Evolutionary conservation across 2,888 invertebrate genomes (phyloP), one percentile per base, ranked within the genome.

Genomic region (Dasypogon diadema): DNA sequence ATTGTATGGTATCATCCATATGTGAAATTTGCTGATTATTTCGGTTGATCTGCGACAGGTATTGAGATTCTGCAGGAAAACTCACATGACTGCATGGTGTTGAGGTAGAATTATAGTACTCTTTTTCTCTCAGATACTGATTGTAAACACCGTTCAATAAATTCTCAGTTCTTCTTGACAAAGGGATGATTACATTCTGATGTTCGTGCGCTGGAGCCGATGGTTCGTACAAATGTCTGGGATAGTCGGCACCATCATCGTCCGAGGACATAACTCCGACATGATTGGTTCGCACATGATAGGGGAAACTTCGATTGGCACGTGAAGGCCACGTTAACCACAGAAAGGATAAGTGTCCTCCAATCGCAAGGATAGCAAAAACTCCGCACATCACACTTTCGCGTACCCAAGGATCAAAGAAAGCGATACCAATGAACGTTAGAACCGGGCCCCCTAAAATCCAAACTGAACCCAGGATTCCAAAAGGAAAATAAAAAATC

Each of bases 231-330:
- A 80, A 73, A 76, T 80, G 81, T 16, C 81, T 75, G 2, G 81
- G 81, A 77, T 81, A 82, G 72, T 81, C 80, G 34, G 80, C 78
- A 5, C 80, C 79, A 77, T 82, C 78, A 48, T 82, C 80, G 12
- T 46, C 65, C 75, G 89, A 86, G 84, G 91, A 90, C 91, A 92
- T 91, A 0, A 91, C 88, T 1, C 91, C 92, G 26, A 92, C 91
- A 86, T 96, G 95, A 0, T 93, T 92, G 0, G 96, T 96, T 72
- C 95, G 87, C 26, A 96, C 95, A 83, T 97, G 96, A 84, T 94
- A 97, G 0, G 97, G 97, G 81, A 97, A 96, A 83, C 95, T 95
- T 82, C 92, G 92, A 83, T 96, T 96, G 0, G 94, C 94, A 76
- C 93, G 91, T 1, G 93, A 92, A 2, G 97, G 97, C 82, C 95